Conservation (phyloP, 2,888 invertebrate genomes). For the Andrena trimmerana region DNA sequence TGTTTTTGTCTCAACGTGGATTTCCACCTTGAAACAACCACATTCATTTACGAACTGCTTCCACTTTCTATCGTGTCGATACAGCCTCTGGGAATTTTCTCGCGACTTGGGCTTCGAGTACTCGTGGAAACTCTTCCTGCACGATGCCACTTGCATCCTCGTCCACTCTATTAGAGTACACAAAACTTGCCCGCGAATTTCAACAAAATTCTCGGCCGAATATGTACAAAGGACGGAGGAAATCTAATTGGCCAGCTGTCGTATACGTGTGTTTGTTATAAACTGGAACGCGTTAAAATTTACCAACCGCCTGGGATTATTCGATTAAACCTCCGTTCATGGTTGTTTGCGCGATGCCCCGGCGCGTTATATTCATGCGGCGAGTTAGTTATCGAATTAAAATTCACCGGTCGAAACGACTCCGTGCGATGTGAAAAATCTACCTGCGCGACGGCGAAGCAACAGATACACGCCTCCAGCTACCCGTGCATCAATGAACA, state of each 20-base stretch:
- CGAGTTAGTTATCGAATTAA: conserved; percentile 35
- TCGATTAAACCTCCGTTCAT: conserved; percentile 48
- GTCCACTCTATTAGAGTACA: not conserved
- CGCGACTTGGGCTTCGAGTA: no score
- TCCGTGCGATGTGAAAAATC: not conserved
- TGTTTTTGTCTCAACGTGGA: no score
- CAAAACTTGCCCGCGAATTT: not conserved
- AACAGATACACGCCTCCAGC: conserved; percentile 1
- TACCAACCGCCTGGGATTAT: conserved; percentile 8
- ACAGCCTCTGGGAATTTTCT: no score
- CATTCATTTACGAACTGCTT: no score
- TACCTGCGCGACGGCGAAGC: not conserved
- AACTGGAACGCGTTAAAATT: conserved; percentile 23
- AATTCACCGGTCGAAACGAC: conserved; percentile 5
- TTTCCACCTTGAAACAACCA: no score
- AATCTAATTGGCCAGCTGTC: conserved; percentile 26
- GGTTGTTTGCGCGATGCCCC: conserved; percentile 19
- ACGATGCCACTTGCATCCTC: not conserved
- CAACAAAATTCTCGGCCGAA: conserved; percentile 13
- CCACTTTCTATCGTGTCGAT: no score
- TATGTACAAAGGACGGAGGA: not conserved
- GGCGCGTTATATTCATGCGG: not conserved
- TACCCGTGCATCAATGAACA: not conserved
- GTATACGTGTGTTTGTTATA: conserved; percentile 11
- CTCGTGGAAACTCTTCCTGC: no score